phyloP scores from a whole-genome alignment of 2,888 invertebrate species.

The Tineola bisselliella region DNA sequence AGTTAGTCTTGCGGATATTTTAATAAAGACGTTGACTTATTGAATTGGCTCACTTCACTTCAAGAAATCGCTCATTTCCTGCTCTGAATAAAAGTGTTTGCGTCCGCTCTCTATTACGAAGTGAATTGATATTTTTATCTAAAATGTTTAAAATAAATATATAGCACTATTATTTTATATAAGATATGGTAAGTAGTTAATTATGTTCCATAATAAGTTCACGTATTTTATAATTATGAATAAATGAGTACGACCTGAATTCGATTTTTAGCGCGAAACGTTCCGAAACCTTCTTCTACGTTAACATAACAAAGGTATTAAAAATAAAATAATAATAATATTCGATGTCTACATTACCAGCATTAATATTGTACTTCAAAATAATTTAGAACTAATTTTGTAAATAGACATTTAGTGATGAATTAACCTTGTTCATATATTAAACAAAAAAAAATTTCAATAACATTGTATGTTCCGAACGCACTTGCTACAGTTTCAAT shows the following conservation, averaged over 20 bases:
- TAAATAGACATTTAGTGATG: too few species aligned
- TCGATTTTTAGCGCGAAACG: neutral
- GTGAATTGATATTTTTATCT: neutral
- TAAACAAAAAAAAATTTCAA: neutral
- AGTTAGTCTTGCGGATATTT: neutral
- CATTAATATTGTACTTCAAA: too few species aligned
- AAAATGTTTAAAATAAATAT: neutral
- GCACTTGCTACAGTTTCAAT: neutral
- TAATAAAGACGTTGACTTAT: neutral
- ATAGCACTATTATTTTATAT: neutral
- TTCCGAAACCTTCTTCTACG: neutral
- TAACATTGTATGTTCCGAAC: neutral
- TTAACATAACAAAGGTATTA: neutral
- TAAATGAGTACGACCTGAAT: too few species aligned
- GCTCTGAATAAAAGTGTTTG: neutral
- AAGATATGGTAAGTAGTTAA: neutral
- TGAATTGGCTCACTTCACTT: neutral
- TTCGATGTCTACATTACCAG: too few species aligned
- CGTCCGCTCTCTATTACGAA: neutral
- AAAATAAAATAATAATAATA: too few species aligned
- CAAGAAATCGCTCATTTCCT: slow-evolving; percentile 3
- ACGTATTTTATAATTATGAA: neutral
- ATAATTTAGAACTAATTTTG: too few species aligned
- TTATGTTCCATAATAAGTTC: neutral
- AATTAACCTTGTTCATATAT: too few species aligned